Conservation (phyloP, 2,888 invertebrate species). For the Polydrusus tereticollis region DNA sequence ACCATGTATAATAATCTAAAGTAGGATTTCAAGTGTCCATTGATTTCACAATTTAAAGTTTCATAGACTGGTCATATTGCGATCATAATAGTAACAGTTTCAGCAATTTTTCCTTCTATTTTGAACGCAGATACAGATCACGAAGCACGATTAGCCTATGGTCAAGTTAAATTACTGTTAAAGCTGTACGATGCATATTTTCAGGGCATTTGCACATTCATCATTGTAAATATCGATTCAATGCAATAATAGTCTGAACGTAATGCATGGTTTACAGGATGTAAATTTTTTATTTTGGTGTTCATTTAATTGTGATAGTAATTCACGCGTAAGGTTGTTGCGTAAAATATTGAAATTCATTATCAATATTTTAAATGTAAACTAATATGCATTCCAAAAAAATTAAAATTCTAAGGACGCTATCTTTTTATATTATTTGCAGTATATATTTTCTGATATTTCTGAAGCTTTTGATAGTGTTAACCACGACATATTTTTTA, state of each 20-base stretch:
- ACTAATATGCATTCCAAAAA: too few species aligned
- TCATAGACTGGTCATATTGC: constrained; percentile 19
- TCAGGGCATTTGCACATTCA: constrained; percentile 39
- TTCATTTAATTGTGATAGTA: constrained; percentile 18
- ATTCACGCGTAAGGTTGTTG: not conserved
- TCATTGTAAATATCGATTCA: constrained; percentile 40
- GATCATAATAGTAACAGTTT: constrained; percentile 25
- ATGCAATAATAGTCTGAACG: constrained; percentile 13
- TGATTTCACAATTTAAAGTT: not conserved
- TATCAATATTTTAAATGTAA: too few species aligned
- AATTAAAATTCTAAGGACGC: too few species aligned
- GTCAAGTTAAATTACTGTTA: constrained; percentile 58
- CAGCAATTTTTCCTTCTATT: constrained; percentile 23
- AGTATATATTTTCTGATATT: too few species aligned
- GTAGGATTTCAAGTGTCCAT: constrained; percentile 4
- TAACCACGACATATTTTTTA: too few species aligned
- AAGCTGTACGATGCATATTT: constrained; percentile 37
- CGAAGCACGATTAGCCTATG: constrained; percentile 59
- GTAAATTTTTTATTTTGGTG: constrained; percentile 16
- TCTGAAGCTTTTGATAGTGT: too few species aligned
- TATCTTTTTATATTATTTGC: too few species aligned
- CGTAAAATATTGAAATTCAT: too few species aligned
- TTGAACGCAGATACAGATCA: constrained; percentile 46
- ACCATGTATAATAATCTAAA: too few species aligned
- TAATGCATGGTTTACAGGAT: constrained; percentile 42